Conservation (phyloP, 2,797 vertebrate species). For the Gila robusta region DNA sequence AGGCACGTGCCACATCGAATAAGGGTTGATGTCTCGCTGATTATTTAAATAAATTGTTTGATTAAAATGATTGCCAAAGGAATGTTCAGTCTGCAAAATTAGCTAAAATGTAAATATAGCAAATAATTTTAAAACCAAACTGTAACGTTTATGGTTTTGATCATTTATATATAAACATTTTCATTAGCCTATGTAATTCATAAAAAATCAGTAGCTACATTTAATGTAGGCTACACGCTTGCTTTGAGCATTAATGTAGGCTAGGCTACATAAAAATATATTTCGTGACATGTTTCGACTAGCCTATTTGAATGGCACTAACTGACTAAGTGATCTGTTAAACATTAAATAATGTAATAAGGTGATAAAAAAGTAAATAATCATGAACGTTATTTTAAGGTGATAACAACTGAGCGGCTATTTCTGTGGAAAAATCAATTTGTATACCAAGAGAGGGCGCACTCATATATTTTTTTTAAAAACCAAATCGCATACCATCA, state of each 20-base stretch:
- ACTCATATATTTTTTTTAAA: slow-evolving; percentile 60
- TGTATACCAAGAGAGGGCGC: slow-evolving; percentile 81
- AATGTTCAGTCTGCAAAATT: background rate
- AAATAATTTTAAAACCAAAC: background rate
- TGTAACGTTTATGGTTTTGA: background rate
- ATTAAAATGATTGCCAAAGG: background rate
- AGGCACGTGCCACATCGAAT: slow-evolving; percentile 54
- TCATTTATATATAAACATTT: background rate
- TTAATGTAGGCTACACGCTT: background rate
- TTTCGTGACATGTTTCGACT: background rate
- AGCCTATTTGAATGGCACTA: background rate
- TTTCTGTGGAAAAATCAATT: slow-evolving; percentile 7
- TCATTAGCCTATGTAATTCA: background rate
- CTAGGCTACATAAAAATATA: too few species aligned
- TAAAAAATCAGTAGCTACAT: background rate
- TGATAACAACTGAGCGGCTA: background rate
- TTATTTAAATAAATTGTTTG: background rate
- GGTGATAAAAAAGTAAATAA: background rate
- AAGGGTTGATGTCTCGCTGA: background rate
- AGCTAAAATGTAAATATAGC: background rate
- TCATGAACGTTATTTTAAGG: background rate
- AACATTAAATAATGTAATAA: background rate
- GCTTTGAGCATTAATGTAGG: background rate
- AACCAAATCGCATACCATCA: background rate
- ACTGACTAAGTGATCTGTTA: background rate